Base-by-base conservation (phyloP, 1,140 invertebrate species). In the Drosophila lowei region DNA sequence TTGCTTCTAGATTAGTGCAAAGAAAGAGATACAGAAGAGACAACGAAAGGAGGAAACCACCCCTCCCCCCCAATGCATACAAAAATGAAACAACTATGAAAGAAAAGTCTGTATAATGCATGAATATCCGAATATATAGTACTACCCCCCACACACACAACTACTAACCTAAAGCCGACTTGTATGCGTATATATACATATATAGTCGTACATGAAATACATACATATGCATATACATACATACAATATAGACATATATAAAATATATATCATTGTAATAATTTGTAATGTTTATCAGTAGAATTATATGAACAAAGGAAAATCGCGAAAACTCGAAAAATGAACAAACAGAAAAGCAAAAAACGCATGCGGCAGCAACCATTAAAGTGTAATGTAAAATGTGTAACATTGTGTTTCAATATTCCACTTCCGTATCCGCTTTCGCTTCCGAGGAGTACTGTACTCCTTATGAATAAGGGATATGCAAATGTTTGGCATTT, bases 201-300 rank as follows among this genome's bases (percentile, higher is more conserved):
- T 34, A 53, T 18, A 68, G 49, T 8, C 28, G 2, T 30, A 30
- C 7, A 30, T 7, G 30, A 72, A 59, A 50, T 43, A 55, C n/a
- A 64, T 49, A 58, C 34, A 59, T 48, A 64, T 62, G 50, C 44
- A 34, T 18, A 60, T 53, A 77, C 50, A 68, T 74, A 77, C 41
- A 71, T 85, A 80, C 72, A 85, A 77, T 79, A 85, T 73, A 83
- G 67, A 81, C 68, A 83, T 77, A 83, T 77, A 85, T 76, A 64
- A 73, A 77, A 81, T 54, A 72, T 85, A 85, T 88, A 85, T 88
- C 81, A 86, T 81, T 85, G 83, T 85, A 81, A 85, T 81, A 86
- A 85, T 85, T 85, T 85, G 80, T 84, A 84, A 86, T 86, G 81
- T 85, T 85, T 86, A 81, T 86, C 83, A 86, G 83, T 85, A 85